Evolutionary conservation across 2,888 invertebrate species (phyloP), one percentile per base, ranked within the genome.

Genomic region (Endotricha flammealis): DNA sequence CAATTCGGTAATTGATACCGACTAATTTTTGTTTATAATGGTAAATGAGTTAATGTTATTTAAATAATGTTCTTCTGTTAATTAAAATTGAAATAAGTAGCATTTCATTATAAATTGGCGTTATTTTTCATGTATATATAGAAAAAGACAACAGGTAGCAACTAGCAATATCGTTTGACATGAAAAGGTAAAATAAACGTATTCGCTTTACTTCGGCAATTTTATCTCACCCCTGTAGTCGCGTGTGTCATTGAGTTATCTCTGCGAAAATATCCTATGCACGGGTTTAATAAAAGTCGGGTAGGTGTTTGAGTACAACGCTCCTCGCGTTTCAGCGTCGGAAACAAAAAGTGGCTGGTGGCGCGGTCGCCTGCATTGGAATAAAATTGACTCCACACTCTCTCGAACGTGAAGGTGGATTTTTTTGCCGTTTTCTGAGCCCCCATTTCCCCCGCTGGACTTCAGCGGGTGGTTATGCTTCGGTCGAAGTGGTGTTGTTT

Each of bases 311-410:
- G 80, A 85, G 80, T 75, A 81, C 81, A 79, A 64, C 68, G 70
- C 74, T 79, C 66, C 73, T 83, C 81, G 77, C 81, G 79, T 83
- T 86, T 78, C 85, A 78, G 63, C 69, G 72, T 69, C 77, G 83
- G 82, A 81, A 83, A 75, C 81, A 86, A 86, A 86, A 86, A 86
- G 85, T 82, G 72, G 74, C 75, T 64, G 70, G 73, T 71, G 78
- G 82, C 83, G 81, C 72, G 82, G 85, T 80, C 77, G 82, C 80
- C 85, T 82, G 82, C 85, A 83, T 85, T 79, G 85, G 86, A 82
- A 85, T 85, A 86, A 86, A 86, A 86, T 85, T 85, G 83, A 85
- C 86, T 86, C 83, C 82, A 82, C 82, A 82, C 85, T 83, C 86
- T 83, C 74, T 83, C 83, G 79, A 78, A 83, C 80, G 85, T 74